Percentiles rank a stretch among this genome's conserved stretches.
Evolutionary conservation across 2,888 invertebrate genomes (phyloP).

Genomic region (Stenotaenia linearis): DNA sequence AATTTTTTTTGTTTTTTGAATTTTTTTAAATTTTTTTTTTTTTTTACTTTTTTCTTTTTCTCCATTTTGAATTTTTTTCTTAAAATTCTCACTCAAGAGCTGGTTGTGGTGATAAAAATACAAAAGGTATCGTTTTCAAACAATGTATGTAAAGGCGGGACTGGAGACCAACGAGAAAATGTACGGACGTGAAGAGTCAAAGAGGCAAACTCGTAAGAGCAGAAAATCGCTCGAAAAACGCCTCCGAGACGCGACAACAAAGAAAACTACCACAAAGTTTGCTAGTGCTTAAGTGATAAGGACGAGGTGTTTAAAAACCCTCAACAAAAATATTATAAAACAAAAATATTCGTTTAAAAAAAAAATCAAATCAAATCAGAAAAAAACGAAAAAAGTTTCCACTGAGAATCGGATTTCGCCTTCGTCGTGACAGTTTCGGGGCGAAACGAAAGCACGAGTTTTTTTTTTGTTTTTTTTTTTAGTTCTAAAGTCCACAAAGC

Average conservation of each 20-base stretch:
- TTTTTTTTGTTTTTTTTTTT: background rate
- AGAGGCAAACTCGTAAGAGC: background rate
- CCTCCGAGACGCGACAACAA: background rate
- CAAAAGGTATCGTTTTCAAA: too few relatives aligned
- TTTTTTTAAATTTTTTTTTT: background rate
- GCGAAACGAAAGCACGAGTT: too few relatives aligned
- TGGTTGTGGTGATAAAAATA: too few relatives aligned
- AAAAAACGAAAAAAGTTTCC: background rate
- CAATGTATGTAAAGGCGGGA: background rate
- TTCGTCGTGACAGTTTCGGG: background rate
- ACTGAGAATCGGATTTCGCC: background rate
- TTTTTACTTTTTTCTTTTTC: too few relatives aligned
- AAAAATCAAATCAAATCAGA: background rate
- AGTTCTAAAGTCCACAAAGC: background rate
- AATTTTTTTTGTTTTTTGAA: background rate
- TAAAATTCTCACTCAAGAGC: too few relatives aligned
- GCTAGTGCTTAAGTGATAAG: background rate
- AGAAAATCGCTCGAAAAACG: background rate
- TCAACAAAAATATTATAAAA: too few relatives aligned
- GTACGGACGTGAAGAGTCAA: background rate
- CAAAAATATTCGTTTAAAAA: too few relatives aligned
- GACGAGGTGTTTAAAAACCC: too few relatives aligned
- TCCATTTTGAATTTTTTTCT: too few relatives aligned
- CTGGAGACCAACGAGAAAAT: background rate
- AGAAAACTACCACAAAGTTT: slow-evolving; percentile 3